Evolutionary conservation across 1,140 invertebrate genomes (phyloP).

Genomic region (Asobara japonica): DNA sequence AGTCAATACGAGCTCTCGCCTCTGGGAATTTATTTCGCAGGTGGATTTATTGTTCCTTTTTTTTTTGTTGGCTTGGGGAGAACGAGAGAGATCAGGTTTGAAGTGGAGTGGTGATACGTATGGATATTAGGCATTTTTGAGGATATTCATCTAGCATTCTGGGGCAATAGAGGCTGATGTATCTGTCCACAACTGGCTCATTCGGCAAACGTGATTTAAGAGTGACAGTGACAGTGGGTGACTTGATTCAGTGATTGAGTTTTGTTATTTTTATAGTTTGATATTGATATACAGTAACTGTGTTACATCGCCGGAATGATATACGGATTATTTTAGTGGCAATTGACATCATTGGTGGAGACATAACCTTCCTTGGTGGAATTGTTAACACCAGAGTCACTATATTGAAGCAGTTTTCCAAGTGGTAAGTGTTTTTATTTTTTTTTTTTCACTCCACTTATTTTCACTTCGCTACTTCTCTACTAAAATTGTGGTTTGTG

Average conservation of each 20-base stretch:
- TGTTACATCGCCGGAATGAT: not conserved
- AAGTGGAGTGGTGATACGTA: not conserved
- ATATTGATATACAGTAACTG: not conserved
- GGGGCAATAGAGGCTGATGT: no score
- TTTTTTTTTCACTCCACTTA: not conserved
- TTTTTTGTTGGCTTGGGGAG: not conserved
- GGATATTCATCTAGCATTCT: not conserved
- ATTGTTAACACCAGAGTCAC: slow-evolving; percentile 49
- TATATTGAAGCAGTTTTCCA: slow-evolving; percentile 49
- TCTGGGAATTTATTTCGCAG: slow-evolving; percentile 1
- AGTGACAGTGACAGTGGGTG: slow-evolving; percentile 4
- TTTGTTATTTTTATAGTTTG: not conserved
- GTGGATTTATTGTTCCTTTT: not conserved
- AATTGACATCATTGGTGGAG: slow-evolving; percentile 1
- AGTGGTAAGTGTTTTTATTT: slow-evolving; percentile 55
- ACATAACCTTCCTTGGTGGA: slow-evolving; percentile 24
- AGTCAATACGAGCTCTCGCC: slow-evolving; percentile 6
- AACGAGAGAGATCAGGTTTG: not conserved
- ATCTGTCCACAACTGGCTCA: not conserved
- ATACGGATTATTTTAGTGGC: slow-evolving; percentile 15
- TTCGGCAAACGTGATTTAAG: not conserved
- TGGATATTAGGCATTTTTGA: not conserved
- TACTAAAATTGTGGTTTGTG: not conserved
- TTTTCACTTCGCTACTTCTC: not conserved
- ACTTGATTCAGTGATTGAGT: slow-evolving; percentile 7